Evolutionary conservation across 2,888 invertebrate species (phyloP).

Genomic region (Calliscelio sp.): DNA sequence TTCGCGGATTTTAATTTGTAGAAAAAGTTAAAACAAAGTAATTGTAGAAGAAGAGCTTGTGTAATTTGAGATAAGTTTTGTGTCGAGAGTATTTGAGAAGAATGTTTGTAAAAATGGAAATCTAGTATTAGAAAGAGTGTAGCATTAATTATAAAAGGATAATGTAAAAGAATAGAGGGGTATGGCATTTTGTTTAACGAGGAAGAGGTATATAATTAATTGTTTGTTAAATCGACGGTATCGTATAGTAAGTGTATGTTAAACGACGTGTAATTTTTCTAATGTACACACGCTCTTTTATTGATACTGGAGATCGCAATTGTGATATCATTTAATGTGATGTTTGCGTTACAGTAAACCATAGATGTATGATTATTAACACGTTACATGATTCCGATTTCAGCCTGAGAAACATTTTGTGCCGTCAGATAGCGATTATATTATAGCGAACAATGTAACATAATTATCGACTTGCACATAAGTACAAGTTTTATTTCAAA

Average conservation of each 20-base stretch:
- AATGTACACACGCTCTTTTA: conserved; percentile 37
- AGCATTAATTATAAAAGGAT: not conserved
- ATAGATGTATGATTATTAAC: conserved; percentile 72
- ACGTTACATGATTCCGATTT: conserved; percentile 68
- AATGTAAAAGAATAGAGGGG: no score
- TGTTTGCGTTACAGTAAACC: conserved; percentile 71
- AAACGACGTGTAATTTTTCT: conserved; percentile 38
- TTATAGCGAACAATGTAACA: conserved; percentile 29
- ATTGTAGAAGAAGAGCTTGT: no score
- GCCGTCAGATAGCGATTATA: conserved; percentile 16
- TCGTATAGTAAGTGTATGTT: not conserved
- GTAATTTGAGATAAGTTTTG: no score
- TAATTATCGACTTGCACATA: conserved; percentile 6
- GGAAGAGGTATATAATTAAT: not conserved
- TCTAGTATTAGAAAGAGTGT: no score
- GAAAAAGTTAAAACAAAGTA: no score
- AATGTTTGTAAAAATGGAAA: no score
- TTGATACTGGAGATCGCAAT: conserved; percentile 62
- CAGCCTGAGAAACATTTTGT: conserved; percentile 51
- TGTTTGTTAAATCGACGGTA: conserved; percentile 1
- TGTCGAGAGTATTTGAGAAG: no score
- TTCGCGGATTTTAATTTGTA: no score
- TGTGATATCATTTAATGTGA: conserved; percentile 66
- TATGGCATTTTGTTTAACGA: no score
- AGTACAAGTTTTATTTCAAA: conserved; percentile 5